A percentile compares a stretch with the other conserved stretches of the same genome.
phyloP scores from a whole-genome alignment of 1,140 invertebrate species.

The Leptinotarsa texana region DNA sequence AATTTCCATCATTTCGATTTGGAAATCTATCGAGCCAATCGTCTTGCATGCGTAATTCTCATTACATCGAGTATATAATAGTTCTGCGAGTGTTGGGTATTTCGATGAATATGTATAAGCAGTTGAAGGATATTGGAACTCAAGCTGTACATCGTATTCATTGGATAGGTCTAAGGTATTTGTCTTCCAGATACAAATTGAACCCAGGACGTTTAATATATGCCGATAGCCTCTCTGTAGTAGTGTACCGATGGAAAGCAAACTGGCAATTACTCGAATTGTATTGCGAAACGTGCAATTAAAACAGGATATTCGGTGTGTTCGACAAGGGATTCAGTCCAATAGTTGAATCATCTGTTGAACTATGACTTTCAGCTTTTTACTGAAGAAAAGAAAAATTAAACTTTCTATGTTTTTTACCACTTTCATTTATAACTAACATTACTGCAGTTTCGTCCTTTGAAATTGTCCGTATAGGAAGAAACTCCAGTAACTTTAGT shows the following conservation, averaged over 20 bases:
- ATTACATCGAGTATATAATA: slow-evolving; percentile 1
- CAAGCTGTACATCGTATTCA: not conserved
- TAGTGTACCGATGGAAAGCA: not conserved
- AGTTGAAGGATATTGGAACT: not conserved
- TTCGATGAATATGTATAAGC: not conserved
- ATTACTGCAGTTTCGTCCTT: no score
- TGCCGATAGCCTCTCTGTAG: not conserved
- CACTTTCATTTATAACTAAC: no score
- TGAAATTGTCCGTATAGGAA: no score
- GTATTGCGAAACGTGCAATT: not conserved
- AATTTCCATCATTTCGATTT: not conserved
- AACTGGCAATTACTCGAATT: not conserved
- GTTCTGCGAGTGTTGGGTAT: not conserved
- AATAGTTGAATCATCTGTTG: no score
- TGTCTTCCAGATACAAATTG: not conserved
- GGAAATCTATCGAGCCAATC: not conserved
- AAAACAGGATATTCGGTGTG: not conserved
- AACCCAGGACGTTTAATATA: not conserved
- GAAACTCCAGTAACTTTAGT: no score
- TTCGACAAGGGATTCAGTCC: no score
- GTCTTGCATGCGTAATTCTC: not conserved
- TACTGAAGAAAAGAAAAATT: no score
- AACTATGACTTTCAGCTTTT: no score
- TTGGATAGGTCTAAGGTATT: not conserved
- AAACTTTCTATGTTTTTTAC: no score